Base-by-base conservation (phyloP, 37 sponge, comb jelly and placozoan species). In the Hormiphora californensis region DNA sequence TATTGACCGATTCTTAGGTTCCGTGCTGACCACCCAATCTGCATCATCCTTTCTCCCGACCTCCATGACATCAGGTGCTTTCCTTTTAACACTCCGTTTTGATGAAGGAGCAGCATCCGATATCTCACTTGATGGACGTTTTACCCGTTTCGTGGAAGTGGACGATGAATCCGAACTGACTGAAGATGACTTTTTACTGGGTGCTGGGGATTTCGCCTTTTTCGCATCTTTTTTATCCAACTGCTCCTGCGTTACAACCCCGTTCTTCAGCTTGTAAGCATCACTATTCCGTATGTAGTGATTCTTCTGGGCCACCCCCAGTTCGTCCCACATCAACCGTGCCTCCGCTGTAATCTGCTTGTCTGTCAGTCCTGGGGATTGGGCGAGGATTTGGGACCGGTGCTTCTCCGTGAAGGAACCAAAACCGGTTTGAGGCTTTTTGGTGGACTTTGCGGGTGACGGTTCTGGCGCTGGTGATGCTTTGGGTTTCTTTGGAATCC, bases 211-310 rank as follows among this genome's bases (percentile, higher is more conserved):
- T 73, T 73, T 73, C 4, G 81, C 21, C 1, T 1, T 30, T 36
- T 73, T 73, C 46, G 40, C 43, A 4, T 73, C 81, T 8, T 5
- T 41, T 33, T 73, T 73, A 1, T 1, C 25, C 27, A 36, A 17
- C 7, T 73, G 39, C 35, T 40, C 81, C 4, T 0, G 3, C 9
- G 81, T 21, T 9, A 57, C 25, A 17, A 73, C 43, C 12, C 81
- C 81, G 12, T 73, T 73, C 27, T 73, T 73, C 41, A 73, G 8
- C 38, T 73, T 73, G 23, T 73, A 73, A 3, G 81, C 81, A 5
- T 73, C 81, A 41, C 81, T 73, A 46, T 73, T 73, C 5, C 81
- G 35, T 17, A 73, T 73, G 81, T 73, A 73, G 25, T 73, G 81
- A 17, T 73, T 73, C 25, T 73, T 73, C 46, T 33, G 2, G 7